These are phyloP conservation scores for Erebia palarica DNA, from an alignment of 2,888 invertebrate species.

Conservation along the genomic window DNA sequence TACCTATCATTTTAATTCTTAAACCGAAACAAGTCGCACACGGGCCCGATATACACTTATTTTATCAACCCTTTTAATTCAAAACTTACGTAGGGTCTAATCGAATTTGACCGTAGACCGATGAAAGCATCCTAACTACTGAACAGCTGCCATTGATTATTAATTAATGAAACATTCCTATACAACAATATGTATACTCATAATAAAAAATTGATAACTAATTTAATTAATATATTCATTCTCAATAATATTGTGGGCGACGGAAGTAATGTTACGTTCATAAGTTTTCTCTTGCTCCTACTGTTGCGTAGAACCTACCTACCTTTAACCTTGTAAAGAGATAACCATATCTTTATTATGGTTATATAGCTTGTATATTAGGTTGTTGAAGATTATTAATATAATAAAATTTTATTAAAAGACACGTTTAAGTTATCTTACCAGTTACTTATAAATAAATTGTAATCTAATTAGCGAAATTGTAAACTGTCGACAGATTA, in stretches of 20 bases:
- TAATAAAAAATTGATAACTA: not conserved
- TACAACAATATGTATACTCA: too few relatives aligned
- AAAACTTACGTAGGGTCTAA: too few relatives aligned
- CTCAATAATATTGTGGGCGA: conserved; percentile 21
- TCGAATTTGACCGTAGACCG: too few relatives aligned
- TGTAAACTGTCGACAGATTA: too few relatives aligned
- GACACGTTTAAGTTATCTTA: not conserved
- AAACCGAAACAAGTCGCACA: too few relatives aligned
- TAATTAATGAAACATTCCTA: too few relatives aligned
- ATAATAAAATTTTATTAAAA: not conserved
- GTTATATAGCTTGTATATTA: conserved; percentile 1
- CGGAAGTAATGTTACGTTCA: conserved; percentile 31
- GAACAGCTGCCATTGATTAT: too few relatives aligned
- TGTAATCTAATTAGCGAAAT: too few relatives aligned
- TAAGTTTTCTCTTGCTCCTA: conserved; percentile 30
- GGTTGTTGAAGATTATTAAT: not conserved
- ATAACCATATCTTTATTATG: conserved; percentile 1
- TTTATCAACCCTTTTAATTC: too few relatives aligned
- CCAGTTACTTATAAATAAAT: not conserved
- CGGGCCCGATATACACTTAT: too few relatives aligned
- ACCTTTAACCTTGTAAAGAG: conserved; percentile 3
- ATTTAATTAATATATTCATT: not conserved
- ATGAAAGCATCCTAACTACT: too few relatives aligned
- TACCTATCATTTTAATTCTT: too few relatives aligned
- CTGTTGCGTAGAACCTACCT: conserved; percentile 41